These are phyloP conservation scores for Lepeophtheirus salmonis DNA, from an alignment of 1,140 invertebrate species.

Conservation along the genomic window DNA sequence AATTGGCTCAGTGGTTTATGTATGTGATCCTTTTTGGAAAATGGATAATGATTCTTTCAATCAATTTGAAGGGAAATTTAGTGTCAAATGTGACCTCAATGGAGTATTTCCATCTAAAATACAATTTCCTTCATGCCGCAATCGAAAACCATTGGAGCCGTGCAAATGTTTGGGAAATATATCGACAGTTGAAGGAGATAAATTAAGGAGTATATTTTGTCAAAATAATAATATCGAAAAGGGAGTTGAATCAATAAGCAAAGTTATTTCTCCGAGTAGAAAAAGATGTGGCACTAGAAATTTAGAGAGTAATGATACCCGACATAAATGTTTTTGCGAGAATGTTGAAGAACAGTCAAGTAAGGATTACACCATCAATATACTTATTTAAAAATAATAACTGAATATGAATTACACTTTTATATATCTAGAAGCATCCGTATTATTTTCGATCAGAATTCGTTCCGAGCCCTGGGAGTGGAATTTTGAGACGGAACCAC, in stretches of 20 bases:
- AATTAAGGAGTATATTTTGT: background rate
- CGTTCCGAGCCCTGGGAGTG: background rate
- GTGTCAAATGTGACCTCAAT: background rate
- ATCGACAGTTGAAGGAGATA: background rate
- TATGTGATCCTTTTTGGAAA: background rate
- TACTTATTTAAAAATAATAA: background rate
- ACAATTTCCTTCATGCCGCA: background rate
- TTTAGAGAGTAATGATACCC: background rate
- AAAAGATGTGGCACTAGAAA: background rate
- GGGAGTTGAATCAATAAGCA: too few relatives aligned
- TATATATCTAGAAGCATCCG: background rate
- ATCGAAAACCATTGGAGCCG: background rate
- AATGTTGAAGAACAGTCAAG: background rate
- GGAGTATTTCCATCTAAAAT: background rate
- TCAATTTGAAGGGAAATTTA: background rate
- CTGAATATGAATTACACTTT: background rate
- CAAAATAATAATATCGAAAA: background rate
- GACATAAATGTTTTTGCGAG: background rate
- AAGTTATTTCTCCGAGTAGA: background rate
- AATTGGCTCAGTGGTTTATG: background rate
- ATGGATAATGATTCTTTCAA: background rate
- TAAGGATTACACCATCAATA: background rate
- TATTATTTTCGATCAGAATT: background rate
- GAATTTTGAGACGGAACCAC: background rate
- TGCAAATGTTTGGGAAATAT: background rate